These are phyloP conservation scores for Zaprionus capensis DNA, from an alignment of 1,140 invertebrate genomes.

Conservation along the genomic window DNA sequence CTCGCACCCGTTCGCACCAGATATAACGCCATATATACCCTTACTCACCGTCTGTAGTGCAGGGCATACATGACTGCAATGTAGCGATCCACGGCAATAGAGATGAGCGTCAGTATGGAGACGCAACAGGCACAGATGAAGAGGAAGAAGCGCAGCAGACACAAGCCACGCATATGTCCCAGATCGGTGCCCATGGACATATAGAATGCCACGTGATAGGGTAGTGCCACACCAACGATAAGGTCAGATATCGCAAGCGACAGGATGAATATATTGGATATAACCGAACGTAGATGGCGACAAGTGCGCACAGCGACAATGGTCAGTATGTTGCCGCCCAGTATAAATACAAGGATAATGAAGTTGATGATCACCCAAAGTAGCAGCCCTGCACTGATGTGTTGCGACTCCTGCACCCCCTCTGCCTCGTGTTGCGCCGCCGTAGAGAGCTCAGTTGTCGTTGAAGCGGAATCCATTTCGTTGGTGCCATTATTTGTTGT, in stretches of 20 bases:
- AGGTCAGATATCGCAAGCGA: conserved; percentile 90
- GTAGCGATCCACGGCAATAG: conserved; percentile 93
- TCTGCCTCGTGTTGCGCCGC: not conserved
- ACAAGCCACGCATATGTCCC: conserved; percentile 86
- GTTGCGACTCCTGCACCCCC: not conserved
- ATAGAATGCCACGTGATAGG: conserved; percentile 90
- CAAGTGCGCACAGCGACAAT: conserved; percentile 89
- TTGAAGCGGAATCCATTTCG: not conserved
- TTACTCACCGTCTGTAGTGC: conserved; percentile 87
- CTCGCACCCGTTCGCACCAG: not conserved
- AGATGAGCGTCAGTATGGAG: conserved; percentile 92
- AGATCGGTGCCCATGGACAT: conserved; percentile 86
- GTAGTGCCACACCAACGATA: conserved; percentile 89
- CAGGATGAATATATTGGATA: conserved; percentile 89
- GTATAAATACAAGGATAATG: conserved; percentile 87
- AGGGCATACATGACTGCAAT: conserved; percentile 93
- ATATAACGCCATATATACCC: not conserved
- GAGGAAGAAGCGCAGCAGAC: conserved; percentile 89
- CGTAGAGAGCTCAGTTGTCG: conserved; percentile 2
- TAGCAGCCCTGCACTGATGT: conserved; percentile 31
- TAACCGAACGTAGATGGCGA: conserved; percentile 86
- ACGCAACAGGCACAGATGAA: conserved; percentile 89
- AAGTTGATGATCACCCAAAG: conserved; percentile 87
- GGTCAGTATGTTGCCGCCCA: conserved; percentile 89
- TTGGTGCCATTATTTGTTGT: not conserved